Conservation (phyloP, 2,888 invertebrate species). For the Cosmia pyralina region DNA sequence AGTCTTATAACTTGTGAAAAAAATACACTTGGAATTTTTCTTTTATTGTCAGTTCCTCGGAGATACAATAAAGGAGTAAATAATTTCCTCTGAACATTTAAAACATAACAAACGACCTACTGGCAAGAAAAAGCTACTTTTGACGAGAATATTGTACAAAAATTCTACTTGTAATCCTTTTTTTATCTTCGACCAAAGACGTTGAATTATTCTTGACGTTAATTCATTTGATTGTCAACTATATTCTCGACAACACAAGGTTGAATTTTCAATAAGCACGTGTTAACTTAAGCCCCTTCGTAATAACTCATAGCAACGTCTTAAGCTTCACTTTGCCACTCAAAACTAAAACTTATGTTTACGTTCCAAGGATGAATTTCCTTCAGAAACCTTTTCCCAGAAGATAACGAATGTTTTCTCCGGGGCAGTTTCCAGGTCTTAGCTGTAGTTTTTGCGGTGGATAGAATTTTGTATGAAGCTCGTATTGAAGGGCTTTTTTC, state of each 20-base stretch:
- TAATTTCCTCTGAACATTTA: conserved; percentile 26
- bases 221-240: not conserved
- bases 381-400: not conserved
- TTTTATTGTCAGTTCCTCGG: conserved; percentile 1
- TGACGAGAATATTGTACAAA: conserved; percentile 41
- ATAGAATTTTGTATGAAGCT: conserved; percentile 65
- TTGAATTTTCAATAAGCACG: not conserved
- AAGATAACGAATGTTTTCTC: conserved; percentile 49
- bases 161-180: conserved; percentile 45
- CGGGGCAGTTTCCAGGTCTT: conserved; percentile 28
- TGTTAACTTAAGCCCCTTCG: conserved; percentile 35
- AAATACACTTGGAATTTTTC: not conserved
- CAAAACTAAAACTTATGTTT: not conserved
- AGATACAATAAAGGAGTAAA: conserved; percentile 23
- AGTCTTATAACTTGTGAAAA: conserved; percentile 4
- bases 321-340: conserved; percentile 8
- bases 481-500: conserved; percentile 54
- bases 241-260: accelerated
- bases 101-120: conserved; percentile 22
- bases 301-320: conserved; percentile 37
- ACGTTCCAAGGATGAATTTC: conserved; percentile 6
- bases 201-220: conserved; percentile 8
- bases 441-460: conserved; percentile 52
- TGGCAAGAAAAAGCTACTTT: conserved; percentile 29
- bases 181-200: conserved; percentile 21